Evolutionary conservation across 2,888 invertebrate species (phyloP).

Genomic region (Ganaspis brasiliensis): DNA sequence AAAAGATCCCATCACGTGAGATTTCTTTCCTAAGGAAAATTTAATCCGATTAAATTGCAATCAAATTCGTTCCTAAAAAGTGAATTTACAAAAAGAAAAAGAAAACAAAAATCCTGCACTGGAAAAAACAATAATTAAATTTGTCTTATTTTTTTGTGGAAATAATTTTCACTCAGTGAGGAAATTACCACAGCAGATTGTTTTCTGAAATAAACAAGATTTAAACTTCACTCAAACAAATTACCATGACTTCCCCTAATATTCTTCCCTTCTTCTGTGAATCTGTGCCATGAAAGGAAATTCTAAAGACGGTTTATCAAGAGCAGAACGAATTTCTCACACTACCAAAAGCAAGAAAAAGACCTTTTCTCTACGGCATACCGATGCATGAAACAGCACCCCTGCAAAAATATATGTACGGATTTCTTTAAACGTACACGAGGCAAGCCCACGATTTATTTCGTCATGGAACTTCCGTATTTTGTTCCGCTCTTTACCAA

Average conservation of each 20-base stretch:
- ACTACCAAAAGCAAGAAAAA: slow-evolving; percentile 33
- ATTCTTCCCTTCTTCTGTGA: slow-evolving; percentile 22
- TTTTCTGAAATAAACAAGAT: slow-evolving; percentile 35
- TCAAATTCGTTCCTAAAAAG: too few relatives aligned
- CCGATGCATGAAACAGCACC: slow-evolving; percentile 38
- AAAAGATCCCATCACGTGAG: background rate
- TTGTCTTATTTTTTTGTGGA: background rate
- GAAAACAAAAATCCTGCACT: background rate
- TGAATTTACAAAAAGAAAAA: background rate
- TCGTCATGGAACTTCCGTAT: slow-evolving; percentile 32
- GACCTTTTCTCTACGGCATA: slow-evolving; percentile 14
- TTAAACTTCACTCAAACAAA: slow-evolving; percentile 23
- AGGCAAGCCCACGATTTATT: slow-evolving; percentile 13
- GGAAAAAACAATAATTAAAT: too few relatives aligned
- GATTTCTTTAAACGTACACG: slow-evolving; percentile 51
- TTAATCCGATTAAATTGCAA: too few relatives aligned
- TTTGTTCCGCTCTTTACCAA: slow-evolving; percentile 30
- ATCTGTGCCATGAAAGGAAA: slow-evolving; percentile 39
- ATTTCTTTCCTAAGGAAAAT: too few relatives aligned
- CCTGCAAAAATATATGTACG: slow-evolving; percentile 17
- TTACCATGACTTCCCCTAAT: slow-evolving; percentile 32
- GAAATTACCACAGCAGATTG: slow-evolving; percentile 6
- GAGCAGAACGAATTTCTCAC: slow-evolving; percentile 33
- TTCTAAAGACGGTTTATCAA: slow-evolving; percentile 31
- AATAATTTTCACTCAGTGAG: background rate